Evolutionary conservation across 2,797 vertebrate genomes (phyloP).

Genomic region (Xenopus petersii): DNA sequence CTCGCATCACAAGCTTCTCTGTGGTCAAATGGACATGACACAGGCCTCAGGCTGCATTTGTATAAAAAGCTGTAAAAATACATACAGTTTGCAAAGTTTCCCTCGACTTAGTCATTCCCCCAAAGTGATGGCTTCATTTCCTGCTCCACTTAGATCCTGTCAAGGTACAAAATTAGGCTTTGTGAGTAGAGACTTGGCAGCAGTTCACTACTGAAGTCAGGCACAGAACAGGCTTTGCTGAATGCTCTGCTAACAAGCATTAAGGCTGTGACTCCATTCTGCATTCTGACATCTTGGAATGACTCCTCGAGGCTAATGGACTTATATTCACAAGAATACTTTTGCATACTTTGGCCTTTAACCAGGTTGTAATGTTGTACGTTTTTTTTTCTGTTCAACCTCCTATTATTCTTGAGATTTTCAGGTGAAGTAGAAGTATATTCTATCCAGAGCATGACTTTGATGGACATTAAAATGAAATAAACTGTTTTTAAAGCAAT

Average conservation of each 20-base stretch:
- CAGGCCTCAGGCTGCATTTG: constrained; percentile 20
- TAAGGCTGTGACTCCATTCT: not conserved
- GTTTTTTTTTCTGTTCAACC: no score
- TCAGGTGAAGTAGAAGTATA: no score
- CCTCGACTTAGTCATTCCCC: constrained; percentile 37
- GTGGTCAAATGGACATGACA: constrained; percentile 13
- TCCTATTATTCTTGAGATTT: no score
- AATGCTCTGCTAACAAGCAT: constrained; percentile 17
- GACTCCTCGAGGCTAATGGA: no score
- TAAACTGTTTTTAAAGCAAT: no score
- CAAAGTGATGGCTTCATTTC: constrained; percentile 48
- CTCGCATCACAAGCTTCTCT: constrained; percentile 5
- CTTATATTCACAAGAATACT: no score
- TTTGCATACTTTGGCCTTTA: no score
- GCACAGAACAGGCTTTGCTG: constrained; percentile 32
- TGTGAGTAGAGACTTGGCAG: constrained; percentile 39
- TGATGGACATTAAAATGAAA: no score
- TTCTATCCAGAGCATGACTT: no score
- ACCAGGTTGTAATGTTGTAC: no score
- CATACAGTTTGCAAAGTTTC: constrained; percentile 21
- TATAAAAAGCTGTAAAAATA: constrained; percentile 18
- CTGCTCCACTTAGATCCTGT: constrained; percentile 48
- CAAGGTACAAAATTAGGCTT: constrained; percentile 41
- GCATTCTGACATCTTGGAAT: not conserved
- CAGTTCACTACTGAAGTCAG: constrained; percentile 32